Evolutionary conservation across 2,113 vertebrate genomes (phyloP), one percentile per base, ranked within the genome.

Genomic region (Esox niger): DNA sequence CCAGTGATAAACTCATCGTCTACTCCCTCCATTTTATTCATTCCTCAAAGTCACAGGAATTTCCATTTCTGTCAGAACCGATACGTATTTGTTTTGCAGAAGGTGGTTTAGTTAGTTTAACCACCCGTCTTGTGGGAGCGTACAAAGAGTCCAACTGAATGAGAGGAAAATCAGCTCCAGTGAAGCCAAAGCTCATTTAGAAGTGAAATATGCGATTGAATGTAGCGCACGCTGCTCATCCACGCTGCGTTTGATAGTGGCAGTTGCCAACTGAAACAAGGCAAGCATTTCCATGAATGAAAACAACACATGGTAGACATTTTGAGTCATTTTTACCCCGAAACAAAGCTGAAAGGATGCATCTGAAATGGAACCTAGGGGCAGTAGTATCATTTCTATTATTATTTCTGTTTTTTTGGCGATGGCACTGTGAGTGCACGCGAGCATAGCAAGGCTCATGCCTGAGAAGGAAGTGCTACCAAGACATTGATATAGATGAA

Each of bases 401-500:
- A n/a, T n/a, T n/a, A n/a, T n/a, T n/a, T n/a, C n/a, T n/a, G n/a
- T n/a, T n/a, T 59, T 67, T 38, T 60, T 71, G 47, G 21, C 23
- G 46, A 17, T 81, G 56, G 26, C 71, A 80, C 27, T 49, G 66
- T 72, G 73, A n/a, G n/a, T n/a, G n/a, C n/a, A n/a, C n/a, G 74
- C 76, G 81, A 84, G 83, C 74, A 78, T 75, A 83, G 69, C 23
- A 0, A 30, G 30, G 55, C 62, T 47, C 67, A 56, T 61, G 46
- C 13, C 30, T 64, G 61, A 76, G 25, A 61, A 26, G 31, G 7
- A 38, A 15, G 32, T 26, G 69, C 23, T 66, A 64, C 2, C 10
- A 70, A 68, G 78, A 68, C 81, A 69, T 59, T 26, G 55, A 60
- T 49, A 74, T 4, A 7, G 80, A 83, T 81, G 79, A 85, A 83